A percentile compares a stretch with the other conserved stretches of the same genome.
phyloP scores from a whole-genome alignment of 1,140 invertebrate species.

The Leucophenga varia region DNA sequence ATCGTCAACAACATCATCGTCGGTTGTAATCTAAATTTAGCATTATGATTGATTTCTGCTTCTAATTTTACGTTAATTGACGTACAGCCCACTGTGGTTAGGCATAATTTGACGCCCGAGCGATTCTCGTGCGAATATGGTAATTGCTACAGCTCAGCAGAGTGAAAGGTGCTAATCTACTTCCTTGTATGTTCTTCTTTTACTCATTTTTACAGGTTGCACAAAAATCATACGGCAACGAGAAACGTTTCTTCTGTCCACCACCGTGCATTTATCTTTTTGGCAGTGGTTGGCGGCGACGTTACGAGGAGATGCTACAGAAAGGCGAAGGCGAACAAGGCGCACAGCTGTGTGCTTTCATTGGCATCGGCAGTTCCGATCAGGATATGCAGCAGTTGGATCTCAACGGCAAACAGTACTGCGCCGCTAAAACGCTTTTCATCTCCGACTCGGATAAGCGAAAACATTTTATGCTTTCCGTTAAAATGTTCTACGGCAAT shows the following conservation, averaged over 20 bases:
- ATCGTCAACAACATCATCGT: too few relatives aligned
- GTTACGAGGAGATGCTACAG: slow-evolving; percentile 86
- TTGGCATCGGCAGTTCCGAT: slow-evolving; percentile 97
- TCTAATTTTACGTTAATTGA: too few relatives aligned
- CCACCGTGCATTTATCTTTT: slow-evolving; percentile 98
- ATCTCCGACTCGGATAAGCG: slow-evolving; percentile 99
- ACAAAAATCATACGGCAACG: slow-evolving; percentile 99
- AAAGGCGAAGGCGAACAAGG: slow-evolving; percentile 88
- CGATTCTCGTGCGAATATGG: too few relatives aligned
- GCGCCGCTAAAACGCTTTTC: slow-evolving; percentile 98
- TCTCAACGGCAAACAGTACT: slow-evolving; percentile 94
- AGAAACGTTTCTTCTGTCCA: slow-evolving; percentile 99
- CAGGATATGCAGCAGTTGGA: slow-evolving; percentile 99
- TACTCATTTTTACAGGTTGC: slow-evolving; percentile 65
- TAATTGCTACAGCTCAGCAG: too few relatives aligned
- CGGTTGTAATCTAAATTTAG: slow-evolving; percentile 26
- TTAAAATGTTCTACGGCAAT: slow-evolving; percentile 99
- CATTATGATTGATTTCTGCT: slow-evolving; percentile 32
- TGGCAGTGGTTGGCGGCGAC: slow-evolving; percentile 94
- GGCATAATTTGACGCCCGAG: too few relatives aligned
- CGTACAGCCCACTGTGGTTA: too few relatives aligned
- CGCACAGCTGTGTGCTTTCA: slow-evolving; percentile 93
- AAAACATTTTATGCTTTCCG: slow-evolving; percentile 98
- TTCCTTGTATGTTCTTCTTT: too few relatives aligned
- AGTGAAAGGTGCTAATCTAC: too few relatives aligned